A percentile compares a stretch with the other conserved stretches of the same genome.
Evolutionary conservation across 2,797 vertebrate species (phyloP).

Genomic region (Anguilla anguilla): DNA sequence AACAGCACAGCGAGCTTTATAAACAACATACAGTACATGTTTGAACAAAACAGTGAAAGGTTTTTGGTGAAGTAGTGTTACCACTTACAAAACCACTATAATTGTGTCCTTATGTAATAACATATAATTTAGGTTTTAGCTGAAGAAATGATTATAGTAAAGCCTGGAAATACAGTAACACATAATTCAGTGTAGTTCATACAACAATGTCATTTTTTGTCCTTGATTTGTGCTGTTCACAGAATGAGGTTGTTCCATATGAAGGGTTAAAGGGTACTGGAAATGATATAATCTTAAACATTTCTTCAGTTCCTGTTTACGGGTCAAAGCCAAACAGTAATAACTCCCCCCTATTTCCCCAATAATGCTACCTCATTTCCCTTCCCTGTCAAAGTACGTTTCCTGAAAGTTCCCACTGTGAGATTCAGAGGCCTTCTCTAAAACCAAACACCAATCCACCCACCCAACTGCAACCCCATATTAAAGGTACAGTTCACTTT

Average conservation of each 20-base stretch:
- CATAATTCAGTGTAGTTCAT: background rate
- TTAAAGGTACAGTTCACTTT: conserved; percentile 18
- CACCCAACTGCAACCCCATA: background rate
- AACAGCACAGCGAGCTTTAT: background rate
- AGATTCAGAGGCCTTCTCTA: background rate
- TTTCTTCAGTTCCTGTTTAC: conserved; percentile 42
- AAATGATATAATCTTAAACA: conserved; percentile 37
- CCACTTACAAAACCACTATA: background rate
- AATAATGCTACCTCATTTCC: conserved; percentile 41
- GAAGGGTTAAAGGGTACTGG: conserved; percentile 17
- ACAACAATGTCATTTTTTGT: background rate
- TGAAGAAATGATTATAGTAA: conserved; percentile 8
- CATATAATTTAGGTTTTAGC: background rate
- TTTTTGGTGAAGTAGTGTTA: background rate
- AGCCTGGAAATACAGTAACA: conserved; percentile 12
- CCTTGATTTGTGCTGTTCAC: background rate
- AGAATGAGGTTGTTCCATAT: background rate
- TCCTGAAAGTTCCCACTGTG: conserved; percentile 38
- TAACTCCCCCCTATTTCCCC: conserved; percentile 29
- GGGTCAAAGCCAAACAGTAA: conserved; percentile 33
- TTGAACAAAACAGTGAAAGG: background rate
- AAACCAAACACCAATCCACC: background rate
- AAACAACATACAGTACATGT: background rate
- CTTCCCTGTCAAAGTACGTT: conserved; percentile 32
- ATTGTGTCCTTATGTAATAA: background rate